A percentile compares a stretch with the other conserved stretches of the same genome.
These are phyloP conservation scores for Neocloeon triangulifer DNA, from an alignment of 1,140 invertebrate species.

Conservation along the genomic window DNA sequence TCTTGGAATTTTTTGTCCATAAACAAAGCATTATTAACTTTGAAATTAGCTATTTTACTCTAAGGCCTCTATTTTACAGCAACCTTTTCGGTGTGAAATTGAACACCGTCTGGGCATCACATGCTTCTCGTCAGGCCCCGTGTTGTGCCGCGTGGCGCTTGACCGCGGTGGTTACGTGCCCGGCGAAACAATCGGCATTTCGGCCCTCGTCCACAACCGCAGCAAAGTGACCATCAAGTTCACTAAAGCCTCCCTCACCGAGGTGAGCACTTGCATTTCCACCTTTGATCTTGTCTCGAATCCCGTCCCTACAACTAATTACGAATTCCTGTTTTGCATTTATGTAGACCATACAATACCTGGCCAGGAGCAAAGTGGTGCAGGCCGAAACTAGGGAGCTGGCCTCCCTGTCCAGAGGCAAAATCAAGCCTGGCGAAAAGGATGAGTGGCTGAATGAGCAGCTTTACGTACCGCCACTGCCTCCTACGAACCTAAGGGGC, in stretches of 20 bases:
- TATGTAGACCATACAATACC: slow-evolving; percentile 66
- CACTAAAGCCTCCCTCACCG: slow-evolving; percentile 54
- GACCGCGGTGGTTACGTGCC: slow-evolving; percentile 84
- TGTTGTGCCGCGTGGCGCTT: slow-evolving; percentile 60
- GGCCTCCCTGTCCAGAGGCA: slow-evolving; percentile 54
- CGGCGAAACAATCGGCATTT: slow-evolving; percentile 71
- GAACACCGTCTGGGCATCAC: slow-evolving; percentile 72
- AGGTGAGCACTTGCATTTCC: slow-evolving; percentile 24
- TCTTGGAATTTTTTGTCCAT: background rate
- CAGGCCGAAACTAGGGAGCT: slow-evolving; percentile 72
- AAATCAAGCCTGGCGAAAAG: slow-evolving; percentile 54
- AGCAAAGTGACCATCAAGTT: slow-evolving; percentile 54
- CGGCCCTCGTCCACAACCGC: slow-evolving; percentile 63
- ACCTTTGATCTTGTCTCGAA: background rate
- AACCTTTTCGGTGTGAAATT: slow-evolving; percentile 75
- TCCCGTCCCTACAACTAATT: background rate
- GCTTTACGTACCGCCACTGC: slow-evolving; percentile 79
- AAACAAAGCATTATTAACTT: slow-evolving; percentile 1
- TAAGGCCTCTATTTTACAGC: slow-evolving; percentile 37
- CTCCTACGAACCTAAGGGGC: slow-evolving; percentile 84
- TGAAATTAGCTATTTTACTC: too few species aligned
- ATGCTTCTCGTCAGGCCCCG: slow-evolving; percentile 59
- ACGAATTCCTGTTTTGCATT: background rate
- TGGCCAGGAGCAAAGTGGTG: slow-evolving; percentile 62
- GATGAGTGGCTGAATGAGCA: slow-evolving; percentile 79